Evolutionary conservation across 1,140 invertebrate species (phyloP), one percentile per base, ranked within the genome.

Genomic region (Spodoptera litura): DNA sequence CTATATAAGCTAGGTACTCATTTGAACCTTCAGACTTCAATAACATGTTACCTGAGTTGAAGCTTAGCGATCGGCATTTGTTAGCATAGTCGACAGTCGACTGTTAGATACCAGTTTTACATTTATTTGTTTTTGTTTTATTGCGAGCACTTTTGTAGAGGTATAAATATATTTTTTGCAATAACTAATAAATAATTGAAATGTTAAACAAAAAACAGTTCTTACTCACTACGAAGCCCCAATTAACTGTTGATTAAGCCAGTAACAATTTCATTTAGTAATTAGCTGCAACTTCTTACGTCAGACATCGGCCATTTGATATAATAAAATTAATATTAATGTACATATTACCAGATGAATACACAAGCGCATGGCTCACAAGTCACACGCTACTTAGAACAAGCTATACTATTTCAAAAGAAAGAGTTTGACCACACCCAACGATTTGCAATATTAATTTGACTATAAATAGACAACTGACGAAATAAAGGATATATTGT

Each of bases 401-500:
- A 20, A 64, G 35, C 44, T 44, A 20, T 66, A 20, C 52, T 44
- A 56, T 71, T 71, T 35, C 13, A 71, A 55, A 56, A 6, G 53
- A 70, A 53, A 70, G 38, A 55, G 20, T 55, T 71, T 11, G 38
- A 27, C 35, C 55, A 55, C 68, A 27, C 49, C 51, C 56, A 49
- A 61, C n/a, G 55, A n/a, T 74, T 74, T n/a, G 53, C 70, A 72
- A 72, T 55, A 35, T 44, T 56, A 44, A 72, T 72, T 58, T 20
- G 55, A 58, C 58, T 38, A 72, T 20, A 72, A 72, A 38, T 72
- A 72, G 38, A 44, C 70, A 55, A 58, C 31, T 55, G 70, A 20
- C 56, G 70, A 72, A 72, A 72, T 72, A 55, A 72, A 72, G 38
- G 70, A 72, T 58, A 72, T 20, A 72, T 72, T n/a, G n/a, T n/a